Evolutionary conservation across 2,888 invertebrate genomes (phyloP), one percentile per base, ranked within the genome.

Genomic region (Synanthedon tipuliformis): DNA sequence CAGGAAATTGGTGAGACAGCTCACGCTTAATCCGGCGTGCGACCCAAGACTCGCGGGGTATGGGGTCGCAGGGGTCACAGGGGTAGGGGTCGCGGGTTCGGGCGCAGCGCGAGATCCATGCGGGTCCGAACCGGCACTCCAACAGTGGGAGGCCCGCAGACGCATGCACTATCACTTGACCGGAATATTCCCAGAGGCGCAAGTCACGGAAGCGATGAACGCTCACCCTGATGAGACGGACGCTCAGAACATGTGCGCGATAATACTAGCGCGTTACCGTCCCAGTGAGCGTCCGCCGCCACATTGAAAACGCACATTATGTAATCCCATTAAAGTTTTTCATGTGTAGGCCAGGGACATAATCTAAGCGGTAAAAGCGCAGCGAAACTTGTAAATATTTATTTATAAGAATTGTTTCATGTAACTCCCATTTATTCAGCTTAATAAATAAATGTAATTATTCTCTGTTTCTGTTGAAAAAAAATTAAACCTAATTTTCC

Each of bases 171-270:
- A 93, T 79, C 96, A 97, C 77, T 85, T 98, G 58, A 92, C 95
- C n/a, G 94, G 94, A 53, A 92, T 98, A 55, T 98, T 98, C 80
- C 96, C 96, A 0, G 94, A 95, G 68, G 92, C 94, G 60, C 94
- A 95, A 69, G 97, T 98, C n/a, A 90, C 91, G 52, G 91, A 92
- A 52, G 97, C 94, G 0, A 95, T 98, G 94, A 91, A 93, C 57
- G 86, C 93, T 60, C 92, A 95, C 81, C 97, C 97, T 0, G 94
- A 95, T 51, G 96, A 96, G 75, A 95, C 93, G 23, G 94, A 96
- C 78, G 93, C 97, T 10, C 94, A 96, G 77, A 93, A 92, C 64
- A 95, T 97, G 74, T 97, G 97, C 81, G 94, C 94, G 41, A 92
- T 94, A 57, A 95, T 96, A 61, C 82, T 96, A 63, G 90, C 92